A percentile compares a stretch with the other conserved stretches of the same genome.
These are phyloP conservation scores for Andrena fulva DNA, from an alignment of 2,888 invertebrate genomes.

Conservation along the genomic window DNA sequence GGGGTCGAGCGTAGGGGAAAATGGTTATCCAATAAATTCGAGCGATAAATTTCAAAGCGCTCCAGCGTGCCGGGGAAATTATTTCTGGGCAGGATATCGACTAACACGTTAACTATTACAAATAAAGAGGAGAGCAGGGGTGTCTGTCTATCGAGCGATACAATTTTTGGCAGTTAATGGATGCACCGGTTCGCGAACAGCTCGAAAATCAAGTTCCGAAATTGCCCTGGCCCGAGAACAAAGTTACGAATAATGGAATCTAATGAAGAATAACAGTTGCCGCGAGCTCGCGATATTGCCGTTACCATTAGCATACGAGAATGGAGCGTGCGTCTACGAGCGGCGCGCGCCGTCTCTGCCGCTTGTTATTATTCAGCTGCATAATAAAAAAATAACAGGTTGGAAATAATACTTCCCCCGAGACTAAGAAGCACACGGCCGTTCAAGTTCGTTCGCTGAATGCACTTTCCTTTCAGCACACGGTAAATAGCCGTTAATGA, in stretches of 20 bases:
- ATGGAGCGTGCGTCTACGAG: slow-evolving; percentile 9
- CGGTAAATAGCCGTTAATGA: slow-evolving; percentile 38
- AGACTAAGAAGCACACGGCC: slow-evolving; percentile 5
- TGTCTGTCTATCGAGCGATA: slow-evolving; percentile 4
- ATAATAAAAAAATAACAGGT: slow-evolving; percentile 33
- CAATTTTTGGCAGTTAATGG: neutral
- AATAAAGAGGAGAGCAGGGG: neutral
- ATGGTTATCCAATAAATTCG: slow-evolving; percentile 63
- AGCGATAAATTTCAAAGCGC: slow-evolving; percentile 48
- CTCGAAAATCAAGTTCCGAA: neutral
- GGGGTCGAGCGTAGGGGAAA: slow-evolving; percentile 29
- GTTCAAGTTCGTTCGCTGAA: neutral
- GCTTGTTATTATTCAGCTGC: neutral
- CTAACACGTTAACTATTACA: slow-evolving; percentile 1
- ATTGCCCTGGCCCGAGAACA: neutral
- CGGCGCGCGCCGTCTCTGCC: neutral
- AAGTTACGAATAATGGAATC: neutral
- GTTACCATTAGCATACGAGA: slow-evolving; percentile 30
- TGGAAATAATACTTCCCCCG: slow-evolving; percentile 15
- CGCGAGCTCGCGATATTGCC: neutral
- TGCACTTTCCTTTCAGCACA: slow-evolving; percentile 22
- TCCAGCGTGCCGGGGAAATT: neutral
- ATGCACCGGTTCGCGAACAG: too few relatives aligned
- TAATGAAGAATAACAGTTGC: slow-evolving; percentile 13
- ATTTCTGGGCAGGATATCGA: neutral